Evolutionary conservation across 2,888 invertebrate genomes (phyloP).

Genomic region (Calliopum simillimum): DNA sequence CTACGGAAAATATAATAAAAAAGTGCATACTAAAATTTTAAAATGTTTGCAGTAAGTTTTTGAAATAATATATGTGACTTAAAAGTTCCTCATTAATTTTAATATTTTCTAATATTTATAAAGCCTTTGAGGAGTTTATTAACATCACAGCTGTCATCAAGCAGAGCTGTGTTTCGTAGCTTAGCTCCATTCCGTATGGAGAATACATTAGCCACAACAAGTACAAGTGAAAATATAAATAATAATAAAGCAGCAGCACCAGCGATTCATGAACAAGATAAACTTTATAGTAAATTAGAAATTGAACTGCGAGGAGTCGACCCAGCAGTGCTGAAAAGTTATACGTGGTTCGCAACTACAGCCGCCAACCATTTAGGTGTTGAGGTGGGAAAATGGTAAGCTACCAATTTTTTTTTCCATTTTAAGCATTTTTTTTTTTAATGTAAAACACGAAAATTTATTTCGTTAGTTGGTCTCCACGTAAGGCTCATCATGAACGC

Average conservation of each 20-base stretch:
- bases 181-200: conserved; percentile 34
- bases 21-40: no score
- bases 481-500: conserved; percentile 80
- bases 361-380: conserved; percentile 87
- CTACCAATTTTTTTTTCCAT: conserved; percentile 33
- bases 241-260: neutral
- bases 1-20: no score
- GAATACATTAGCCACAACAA: neutral
- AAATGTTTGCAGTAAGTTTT: conserved; percentile 13
- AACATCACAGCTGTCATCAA: conserved; percentile 21
- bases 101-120: neutral
- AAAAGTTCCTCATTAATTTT: neutral
- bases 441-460: neutral
- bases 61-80: conserved; percentile 4
- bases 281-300: conserved; percentile 84
- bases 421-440: conserved; percentile 5
- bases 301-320: conserved; percentile 91
- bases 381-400: conserved; percentile 76
- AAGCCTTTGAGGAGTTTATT: conserved; percentile 42
- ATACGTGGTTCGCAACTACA: conserved; percentile 83
- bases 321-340: conserved; percentile 88
- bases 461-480: conserved; percentile 76
- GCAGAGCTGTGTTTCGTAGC: conserved; percentile 23
- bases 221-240: neutral
- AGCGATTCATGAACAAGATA: conserved; percentile 69